Percentiles rank a stretch among this genome's conserved stretches.
These are phyloP conservation scores for Coluber constrictor DNA, from an alignment of 2,797 vertebrate genomes.

Conservation along the genomic window DNA sequence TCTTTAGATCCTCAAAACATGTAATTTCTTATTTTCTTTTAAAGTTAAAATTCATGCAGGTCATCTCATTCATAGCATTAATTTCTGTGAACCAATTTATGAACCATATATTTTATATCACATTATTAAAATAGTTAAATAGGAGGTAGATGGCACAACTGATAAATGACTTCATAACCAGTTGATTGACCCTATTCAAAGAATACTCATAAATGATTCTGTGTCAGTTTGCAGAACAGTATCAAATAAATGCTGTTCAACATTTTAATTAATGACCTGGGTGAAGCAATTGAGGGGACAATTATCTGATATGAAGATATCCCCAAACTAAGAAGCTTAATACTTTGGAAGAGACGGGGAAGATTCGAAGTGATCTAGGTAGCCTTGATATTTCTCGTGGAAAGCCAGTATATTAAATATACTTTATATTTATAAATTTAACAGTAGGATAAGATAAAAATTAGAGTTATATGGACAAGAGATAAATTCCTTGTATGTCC, in stretches of 20 bases:
- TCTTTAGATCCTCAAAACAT: background rate
- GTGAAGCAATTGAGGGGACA: background rate
- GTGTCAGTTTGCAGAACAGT: background rate
- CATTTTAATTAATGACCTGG: background rate
- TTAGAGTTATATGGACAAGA: background rate
- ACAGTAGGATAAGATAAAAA: background rate
- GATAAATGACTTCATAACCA: background rate
- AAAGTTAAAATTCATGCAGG: background rate
- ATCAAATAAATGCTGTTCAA: background rate
- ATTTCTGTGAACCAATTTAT: background rate
- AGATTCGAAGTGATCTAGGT: background rate
- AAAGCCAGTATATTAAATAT: background rate
- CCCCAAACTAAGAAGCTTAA: background rate
- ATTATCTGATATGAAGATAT: background rate
- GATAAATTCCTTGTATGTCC: background rate
- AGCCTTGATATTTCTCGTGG: background rate
- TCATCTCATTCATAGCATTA: background rate
- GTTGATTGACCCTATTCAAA: background rate
- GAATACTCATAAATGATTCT: background rate
- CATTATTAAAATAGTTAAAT: background rate
- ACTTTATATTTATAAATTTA: background rate
- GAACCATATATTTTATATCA: background rate
- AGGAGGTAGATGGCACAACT: background rate
- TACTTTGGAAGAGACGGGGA: background rate
- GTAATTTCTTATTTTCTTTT: background rate